Base-by-base conservation (phyloP, 2,797 vertebrate genomes). In the Spheniscus humboldti region DNA sequence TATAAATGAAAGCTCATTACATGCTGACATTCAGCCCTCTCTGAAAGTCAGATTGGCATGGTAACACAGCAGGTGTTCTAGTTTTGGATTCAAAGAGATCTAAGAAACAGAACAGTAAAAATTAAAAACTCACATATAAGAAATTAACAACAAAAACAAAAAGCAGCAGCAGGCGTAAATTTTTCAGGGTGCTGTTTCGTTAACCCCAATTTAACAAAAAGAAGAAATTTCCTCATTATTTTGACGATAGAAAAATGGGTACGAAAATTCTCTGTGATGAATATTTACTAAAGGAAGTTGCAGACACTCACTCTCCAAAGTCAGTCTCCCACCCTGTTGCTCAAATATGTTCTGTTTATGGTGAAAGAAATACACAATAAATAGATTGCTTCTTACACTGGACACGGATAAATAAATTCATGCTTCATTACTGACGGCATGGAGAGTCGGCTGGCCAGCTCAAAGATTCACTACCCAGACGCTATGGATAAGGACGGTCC, bases 31-130 rank as follows among this genome's bases (percentile, higher is more conserved):
- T 90, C 55, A 69, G 47, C 47, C 33, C 33, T 67, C 27, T 74
- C 66, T 91, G 68, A 67, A 92, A 86, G 59, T 93, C 85, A 62
- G 67, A 94, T 88, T 96, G 93, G 37, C 88, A 90, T 60, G 86
- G 59, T n/a, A 92, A 88, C 57, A 88, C 83, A 85, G 78, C 63
- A 86, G 72, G 82, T 76, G 56, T 39, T 83, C 67, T 81, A 7
- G 7, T 43, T 92, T 85, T 79, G 62, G 56, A 80, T 75, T 90
- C 45, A 52, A 76, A 74, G 45, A 75, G 59, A 79, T 80, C 43
- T 47, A 39, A 78, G 48, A 82, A 86, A 7, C 48, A 87, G 30
- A 82, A 73, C 31, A 50, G 33, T n/a, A 74, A 94, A 97, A 94
- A 95, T 85, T 96, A 88, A 94, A 95, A 84, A 5, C 48, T 37